A percentile compares a stretch with the other conserved stretches of the same genome.
These are phyloP conservation scores for Sitobion miscanthi DNA, from an alignment of 1,140 invertebrate species.

Conservation along the genomic window DNA sequence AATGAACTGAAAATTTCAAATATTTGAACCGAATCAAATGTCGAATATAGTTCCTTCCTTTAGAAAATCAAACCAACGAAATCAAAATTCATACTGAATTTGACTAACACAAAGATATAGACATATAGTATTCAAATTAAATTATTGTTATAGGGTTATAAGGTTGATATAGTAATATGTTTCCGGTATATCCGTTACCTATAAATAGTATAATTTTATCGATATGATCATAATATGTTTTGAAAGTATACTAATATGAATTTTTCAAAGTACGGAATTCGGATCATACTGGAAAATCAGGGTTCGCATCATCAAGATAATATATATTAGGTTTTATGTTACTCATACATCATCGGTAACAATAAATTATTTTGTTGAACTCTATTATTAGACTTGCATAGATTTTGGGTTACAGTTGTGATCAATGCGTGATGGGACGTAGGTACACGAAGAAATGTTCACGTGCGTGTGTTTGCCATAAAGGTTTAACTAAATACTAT, in stretches of 20 bases:
- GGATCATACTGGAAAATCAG: background rate
- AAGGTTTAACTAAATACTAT: no score
- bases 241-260: background rate
- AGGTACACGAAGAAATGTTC: no score
- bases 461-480: no score
- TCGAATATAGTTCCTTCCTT: background rate
- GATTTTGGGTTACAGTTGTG: no score
- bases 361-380: no score
- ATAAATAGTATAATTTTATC: background rate
- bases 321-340: no score
- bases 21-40: background rate
- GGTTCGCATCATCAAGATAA: no score
- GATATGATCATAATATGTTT: background rate
- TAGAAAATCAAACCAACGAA: background rate
- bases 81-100: background rate
- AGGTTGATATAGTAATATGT: background rate
- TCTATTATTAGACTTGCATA: no score
- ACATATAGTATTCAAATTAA: no score
- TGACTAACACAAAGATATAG: background rate
- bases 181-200: background rate
- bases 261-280: background rate
- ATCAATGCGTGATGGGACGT: no score
- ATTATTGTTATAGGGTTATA: background rate
- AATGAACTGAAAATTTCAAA: background rate
- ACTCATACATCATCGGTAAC: no score